These are phyloP conservation scores for Platyscapa corneri DNA, from an alignment of 1,140 invertebrate genomes.

Conservation along the genomic window DNA sequence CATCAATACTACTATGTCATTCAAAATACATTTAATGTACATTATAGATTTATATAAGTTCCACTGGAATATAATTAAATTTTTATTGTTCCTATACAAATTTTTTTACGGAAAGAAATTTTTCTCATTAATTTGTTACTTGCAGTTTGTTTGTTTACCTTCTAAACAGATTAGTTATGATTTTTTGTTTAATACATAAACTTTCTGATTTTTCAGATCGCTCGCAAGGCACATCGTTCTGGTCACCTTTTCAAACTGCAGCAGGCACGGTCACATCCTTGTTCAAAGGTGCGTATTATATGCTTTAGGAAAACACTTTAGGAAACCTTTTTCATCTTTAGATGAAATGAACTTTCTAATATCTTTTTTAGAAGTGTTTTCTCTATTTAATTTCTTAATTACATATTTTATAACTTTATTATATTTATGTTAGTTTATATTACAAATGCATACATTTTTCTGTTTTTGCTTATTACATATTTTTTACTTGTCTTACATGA, in stretches of 20 bases:
- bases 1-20: too few relatives aligned
- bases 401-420: background rate
- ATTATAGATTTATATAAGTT: too few relatives aligned
- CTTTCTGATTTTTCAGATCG: conserved; percentile 73
- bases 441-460: too few relatives aligned
- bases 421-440: too few relatives aligned
- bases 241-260: conserved; percentile 88
- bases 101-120: too few relatives aligned
- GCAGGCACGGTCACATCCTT: conserved; percentile 85
- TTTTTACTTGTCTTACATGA: background rate
- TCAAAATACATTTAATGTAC: too few relatives aligned
- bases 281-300: conserved; percentile 82
- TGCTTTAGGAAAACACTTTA: background rate
- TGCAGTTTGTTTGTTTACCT: background rate
- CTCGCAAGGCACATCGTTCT: conserved; percentile 80
- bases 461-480: background rate
- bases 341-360: background rate
- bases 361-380: background rate
- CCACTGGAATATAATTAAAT: too few relatives aligned
- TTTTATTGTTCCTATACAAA: too few relatives aligned
- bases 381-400: background rate
- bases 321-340: background rate
- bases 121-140: too few relatives aligned
- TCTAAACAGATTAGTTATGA: background rate
- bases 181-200: conserved; percentile 26